phyloP scores from a whole-genome alignment of 2,113 vertebrate species.

The Meleagris gallopavo region DNA sequence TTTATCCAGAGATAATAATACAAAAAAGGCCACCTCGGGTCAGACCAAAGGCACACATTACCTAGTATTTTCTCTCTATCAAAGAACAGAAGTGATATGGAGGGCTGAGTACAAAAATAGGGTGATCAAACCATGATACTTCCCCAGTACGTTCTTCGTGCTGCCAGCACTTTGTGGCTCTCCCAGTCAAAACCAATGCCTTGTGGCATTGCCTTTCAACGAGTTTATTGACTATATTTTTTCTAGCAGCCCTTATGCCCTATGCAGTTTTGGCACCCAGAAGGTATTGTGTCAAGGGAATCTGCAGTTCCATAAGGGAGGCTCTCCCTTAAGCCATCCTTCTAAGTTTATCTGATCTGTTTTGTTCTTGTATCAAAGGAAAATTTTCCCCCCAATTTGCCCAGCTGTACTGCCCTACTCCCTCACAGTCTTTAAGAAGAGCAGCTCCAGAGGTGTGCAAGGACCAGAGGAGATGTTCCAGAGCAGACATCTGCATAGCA shows the following conservation, averaged over 20 bases:
- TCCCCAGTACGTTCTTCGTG: neutral
- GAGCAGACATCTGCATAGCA: conserved; percentile 2
- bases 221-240: neutral
- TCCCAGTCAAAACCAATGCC: neutral
- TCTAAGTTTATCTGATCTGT: neutral
- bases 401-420: neutral
- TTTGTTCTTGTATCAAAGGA: neutral
- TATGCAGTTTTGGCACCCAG: neutral
- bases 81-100: neutral
- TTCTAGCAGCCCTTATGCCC: neutral
- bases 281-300: neutral
- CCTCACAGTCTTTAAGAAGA: neutral
- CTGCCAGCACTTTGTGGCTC: neutral
- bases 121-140: neutral
- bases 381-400: neutral
- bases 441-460: neutral
- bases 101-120: neutral
- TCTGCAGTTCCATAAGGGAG: neutral
- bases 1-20: neutral
- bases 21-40: neutral
- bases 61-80: neutral
- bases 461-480: neutral
- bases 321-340: neutral
- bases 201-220: neutral
- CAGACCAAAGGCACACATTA: neutral